These are phyloP conservation scores for Oxyura jamaicensis DNA, from an alignment of 2,113 vertebrate genomes.

Conservation along the genomic window DNA sequence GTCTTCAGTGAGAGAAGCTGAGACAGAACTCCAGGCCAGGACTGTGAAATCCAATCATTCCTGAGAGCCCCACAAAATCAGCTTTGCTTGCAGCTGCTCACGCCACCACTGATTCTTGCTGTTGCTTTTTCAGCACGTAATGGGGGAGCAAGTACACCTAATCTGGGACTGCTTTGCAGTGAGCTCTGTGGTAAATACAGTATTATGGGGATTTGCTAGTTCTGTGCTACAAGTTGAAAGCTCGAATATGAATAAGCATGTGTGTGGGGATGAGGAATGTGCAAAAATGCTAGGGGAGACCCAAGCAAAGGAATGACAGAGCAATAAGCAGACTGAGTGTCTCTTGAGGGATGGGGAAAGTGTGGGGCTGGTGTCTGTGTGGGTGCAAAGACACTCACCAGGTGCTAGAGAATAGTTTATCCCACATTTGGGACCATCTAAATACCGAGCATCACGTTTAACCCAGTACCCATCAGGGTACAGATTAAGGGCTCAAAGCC, in stretches of 20 bases:
- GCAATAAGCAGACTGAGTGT: not conserved
- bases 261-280: not conserved
- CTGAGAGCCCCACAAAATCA: not conserved
- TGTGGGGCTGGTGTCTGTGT: not conserved
- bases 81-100: not conserved
- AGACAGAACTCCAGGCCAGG: not conserved
- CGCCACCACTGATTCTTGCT: not conserved
- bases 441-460: not conserved
- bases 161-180: not conserved
- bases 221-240: not conserved
- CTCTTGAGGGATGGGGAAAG: not conserved
- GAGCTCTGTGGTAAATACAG: not conserved
- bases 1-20: not conserved
- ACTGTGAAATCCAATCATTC: not conserved
- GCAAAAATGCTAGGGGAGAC: not conserved
- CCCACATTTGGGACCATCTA: not conserved
- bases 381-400: not conserved
- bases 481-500: not conserved
- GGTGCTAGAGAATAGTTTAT: not conserved
- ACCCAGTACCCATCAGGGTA: not conserved
- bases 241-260: not conserved
- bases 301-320: not conserved
- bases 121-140: not conserved
- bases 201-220: not conserved
- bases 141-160: rapidly evolving